Percentiles rank a stretch among this genome's conserved stretches.
phyloP scores from a whole-genome alignment of 2,113 vertebrate species.

The Salvelinus alpinus region DNA sequence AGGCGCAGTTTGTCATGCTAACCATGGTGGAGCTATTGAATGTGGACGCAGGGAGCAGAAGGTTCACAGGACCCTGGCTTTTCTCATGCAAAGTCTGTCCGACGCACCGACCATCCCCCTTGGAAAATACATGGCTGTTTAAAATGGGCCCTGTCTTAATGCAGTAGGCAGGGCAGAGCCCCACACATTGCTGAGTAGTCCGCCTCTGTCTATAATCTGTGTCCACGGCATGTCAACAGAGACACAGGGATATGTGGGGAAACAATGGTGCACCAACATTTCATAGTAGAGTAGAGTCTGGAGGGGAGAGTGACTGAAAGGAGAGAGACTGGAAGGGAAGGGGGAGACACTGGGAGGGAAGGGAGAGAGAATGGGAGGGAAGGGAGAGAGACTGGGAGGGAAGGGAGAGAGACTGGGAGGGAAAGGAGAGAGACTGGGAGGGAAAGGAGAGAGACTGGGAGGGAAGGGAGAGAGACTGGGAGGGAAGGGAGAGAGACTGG shows the following conservation, averaged over 20 bases:
- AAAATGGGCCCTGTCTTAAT: constrained; percentile 40
- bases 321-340: background rate
- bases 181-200: constrained; percentile 12
- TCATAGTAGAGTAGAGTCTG: background rate
- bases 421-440: background rate
- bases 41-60: constrained; percentile 72
- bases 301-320: background rate
- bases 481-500: too few relatives aligned
- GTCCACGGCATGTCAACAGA: background rate
- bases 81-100: constrained; percentile 75
- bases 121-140: constrained; percentile 57
- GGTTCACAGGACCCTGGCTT: constrained; percentile 77
- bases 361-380: background rate
- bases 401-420: background rate
- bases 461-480: background rate
- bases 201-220: background rate
- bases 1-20: constrained; percentile 75
- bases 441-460: too few relatives aligned
- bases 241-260: background rate
- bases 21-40: constrained; percentile 70
- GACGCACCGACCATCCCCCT: constrained; percentile 35
- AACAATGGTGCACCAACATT: background rate
- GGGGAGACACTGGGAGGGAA: background rate
- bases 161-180: constrained; percentile 2
- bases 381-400: background rate